Percentiles rank a stretch among this genome's conserved stretches.
Conservation (phyloP, 2,113 vertebrate genomes). For the Callaeas wilsoni region DNA sequence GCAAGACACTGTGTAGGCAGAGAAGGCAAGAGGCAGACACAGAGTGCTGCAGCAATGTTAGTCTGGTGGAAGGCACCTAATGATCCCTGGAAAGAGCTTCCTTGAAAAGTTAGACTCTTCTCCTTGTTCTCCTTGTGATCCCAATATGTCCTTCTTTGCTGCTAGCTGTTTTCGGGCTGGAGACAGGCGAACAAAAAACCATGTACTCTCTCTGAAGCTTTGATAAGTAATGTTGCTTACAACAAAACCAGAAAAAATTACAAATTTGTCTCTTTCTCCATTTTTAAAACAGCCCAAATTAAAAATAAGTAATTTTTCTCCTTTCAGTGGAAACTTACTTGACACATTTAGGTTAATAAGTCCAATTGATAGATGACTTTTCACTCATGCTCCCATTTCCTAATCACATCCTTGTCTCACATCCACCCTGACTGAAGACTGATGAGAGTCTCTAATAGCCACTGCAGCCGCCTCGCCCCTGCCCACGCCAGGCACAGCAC, state of each 20-base stretch:
- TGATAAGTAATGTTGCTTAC: background rate
- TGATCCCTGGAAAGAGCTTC: background rate
- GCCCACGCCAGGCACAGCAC: accelerated
- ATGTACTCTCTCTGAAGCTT: background rate
- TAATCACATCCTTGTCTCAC: conserved; percentile 31
- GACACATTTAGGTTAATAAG: conserved; percentile 45
- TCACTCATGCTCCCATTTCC: conserved; percentile 7
- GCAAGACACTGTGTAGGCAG: background rate
- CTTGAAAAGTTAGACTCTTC: background rate
- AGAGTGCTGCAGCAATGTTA: background rate
- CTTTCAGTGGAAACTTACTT: conserved; percentile 45
- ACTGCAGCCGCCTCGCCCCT: accelerated
- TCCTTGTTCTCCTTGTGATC: background rate
- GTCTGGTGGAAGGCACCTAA: background rate
- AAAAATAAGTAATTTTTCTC: background rate
- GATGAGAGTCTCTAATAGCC: background rate
- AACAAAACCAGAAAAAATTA: background rate
- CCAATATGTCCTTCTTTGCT: background rate
- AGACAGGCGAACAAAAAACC: background rate
- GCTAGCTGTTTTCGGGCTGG: background rate
- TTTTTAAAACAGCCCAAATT: background rate
- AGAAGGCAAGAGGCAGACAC: background rate
- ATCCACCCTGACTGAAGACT: conserved; percentile 11
- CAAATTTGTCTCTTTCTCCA: background rate
- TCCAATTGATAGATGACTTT: conserved; percentile 48